Conservation (phyloP, 2,113 vertebrate species). For the Nesogale talazaci region DNA sequence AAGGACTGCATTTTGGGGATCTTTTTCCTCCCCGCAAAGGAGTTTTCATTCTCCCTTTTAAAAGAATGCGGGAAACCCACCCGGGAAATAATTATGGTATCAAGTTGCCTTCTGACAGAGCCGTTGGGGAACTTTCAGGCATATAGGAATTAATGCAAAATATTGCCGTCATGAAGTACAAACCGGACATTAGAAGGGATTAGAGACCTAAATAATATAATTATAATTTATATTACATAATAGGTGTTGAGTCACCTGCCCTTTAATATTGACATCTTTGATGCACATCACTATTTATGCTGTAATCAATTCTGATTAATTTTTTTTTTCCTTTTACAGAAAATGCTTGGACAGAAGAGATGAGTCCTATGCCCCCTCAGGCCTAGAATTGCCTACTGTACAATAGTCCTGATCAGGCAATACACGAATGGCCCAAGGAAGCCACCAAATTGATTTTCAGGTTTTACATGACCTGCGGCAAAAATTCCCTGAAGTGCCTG, state of each 20-base stretch:
- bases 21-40: not conserved
- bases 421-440: constrained; percentile 99
- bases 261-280: constrained; percentile 54
- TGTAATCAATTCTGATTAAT: constrained; percentile 67
- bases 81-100: not conserved
- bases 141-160: not conserved
- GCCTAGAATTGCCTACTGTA: constrained; percentile 89
- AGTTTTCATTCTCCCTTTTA: constrained; percentile 5
- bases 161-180: constrained; percentile 3
- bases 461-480: constrained; percentile 99
- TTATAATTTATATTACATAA: constrained; percentile 45
- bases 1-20: too few species aligned
- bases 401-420: constrained; percentile 92
- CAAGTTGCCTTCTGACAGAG: not conserved
- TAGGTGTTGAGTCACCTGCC: constrained; percentile 23
- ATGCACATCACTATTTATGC: constrained; percentile 50
- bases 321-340: constrained; percentile 85
- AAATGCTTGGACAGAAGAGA: constrained; percentile 93
- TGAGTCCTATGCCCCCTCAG: constrained; percentile 89
- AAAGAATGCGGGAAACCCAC: not conserved
- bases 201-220: constrained; percentile 47
- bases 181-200: constrained; percentile 28
- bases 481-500: constrained; percentile 99
- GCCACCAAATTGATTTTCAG: constrained; percentile 99
- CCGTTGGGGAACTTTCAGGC: not conserved